Conservation (phyloP, 2,113 vertebrate species). For the Passer montanus region DNA sequence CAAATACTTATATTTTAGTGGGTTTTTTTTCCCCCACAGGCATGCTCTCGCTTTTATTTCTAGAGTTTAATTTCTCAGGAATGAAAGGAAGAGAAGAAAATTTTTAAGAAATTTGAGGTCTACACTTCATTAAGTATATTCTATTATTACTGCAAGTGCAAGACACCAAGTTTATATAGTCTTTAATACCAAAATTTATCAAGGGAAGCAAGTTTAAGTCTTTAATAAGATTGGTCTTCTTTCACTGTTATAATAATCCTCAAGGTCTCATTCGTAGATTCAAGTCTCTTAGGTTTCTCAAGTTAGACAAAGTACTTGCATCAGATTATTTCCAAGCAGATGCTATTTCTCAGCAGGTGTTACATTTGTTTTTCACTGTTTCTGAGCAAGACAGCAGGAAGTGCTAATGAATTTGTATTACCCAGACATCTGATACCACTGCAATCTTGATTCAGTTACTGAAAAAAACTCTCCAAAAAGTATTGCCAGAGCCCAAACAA, state of each 20-base stretch:
- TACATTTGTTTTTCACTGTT: slow-evolving; percentile 71
- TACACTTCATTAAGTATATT: background rate
- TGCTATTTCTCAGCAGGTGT: slow-evolving; percentile 72
- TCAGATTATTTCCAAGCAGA: slow-evolving; percentile 72
- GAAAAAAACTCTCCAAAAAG: background rate
- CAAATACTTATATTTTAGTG: background rate
- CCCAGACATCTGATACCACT: slow-evolving; percentile 47
- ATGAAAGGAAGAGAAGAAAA: background rate
- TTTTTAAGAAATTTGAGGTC: background rate
- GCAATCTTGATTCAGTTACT: slow-evolving; percentile 29
- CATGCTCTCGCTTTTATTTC: background rate
- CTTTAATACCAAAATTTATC: background rate
- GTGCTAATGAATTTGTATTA: slow-evolving; percentile 67
- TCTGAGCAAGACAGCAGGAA: slow-evolving; percentile 68
- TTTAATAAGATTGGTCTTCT: slow-evolving; percentile 8
- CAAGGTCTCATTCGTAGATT: slow-evolving; percentile 34
- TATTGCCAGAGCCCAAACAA: background rate
- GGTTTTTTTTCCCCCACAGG: background rate
- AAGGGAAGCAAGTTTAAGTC: background rate
- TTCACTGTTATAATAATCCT: slow-evolving; percentile 15
- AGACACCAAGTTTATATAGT: background rate
- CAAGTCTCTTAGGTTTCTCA: slow-evolving; percentile 26
- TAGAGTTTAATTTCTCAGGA: background rate
- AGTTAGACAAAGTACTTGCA: slow-evolving; percentile 61
- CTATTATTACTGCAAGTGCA: background rate